These are phyloP conservation scores for Cisticola juncidis DNA, from an alignment of 2,113 vertebrate genomes.

Conservation along the genomic window DNA sequence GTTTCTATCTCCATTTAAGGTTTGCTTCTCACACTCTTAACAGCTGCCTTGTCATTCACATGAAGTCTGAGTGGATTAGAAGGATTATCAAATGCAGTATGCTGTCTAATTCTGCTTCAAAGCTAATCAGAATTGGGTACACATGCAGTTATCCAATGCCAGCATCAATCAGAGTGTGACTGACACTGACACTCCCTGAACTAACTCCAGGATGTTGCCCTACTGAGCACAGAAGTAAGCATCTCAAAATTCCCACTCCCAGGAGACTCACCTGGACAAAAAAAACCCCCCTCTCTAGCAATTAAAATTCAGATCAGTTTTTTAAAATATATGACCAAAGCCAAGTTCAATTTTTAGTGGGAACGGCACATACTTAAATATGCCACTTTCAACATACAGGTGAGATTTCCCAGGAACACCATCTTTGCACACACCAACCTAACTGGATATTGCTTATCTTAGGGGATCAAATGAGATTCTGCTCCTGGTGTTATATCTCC, in stretches of 20 bases:
- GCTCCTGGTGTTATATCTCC: not conserved
- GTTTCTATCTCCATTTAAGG: not conserved
- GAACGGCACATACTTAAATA: not conserved
- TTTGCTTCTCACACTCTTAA: not conserved
- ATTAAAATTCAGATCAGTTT: not conserved
- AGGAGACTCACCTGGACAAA: not conserved
- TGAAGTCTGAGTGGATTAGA: slow-evolving; percentile 46
- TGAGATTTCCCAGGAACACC: slow-evolving; percentile 7
- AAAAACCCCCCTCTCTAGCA: not conserved
- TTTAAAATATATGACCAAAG: not conserved
- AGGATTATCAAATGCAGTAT: slow-evolving; percentile 31
- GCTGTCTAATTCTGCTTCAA: slow-evolving; percentile 31
- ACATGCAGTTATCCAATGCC: slow-evolving; percentile 20
- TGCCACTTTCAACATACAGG: not conserved
- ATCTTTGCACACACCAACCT: not conserved
- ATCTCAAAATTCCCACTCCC: not conserved
- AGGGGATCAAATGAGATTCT: slow-evolving; percentile 27
- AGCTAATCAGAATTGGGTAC: slow-evolving; percentile 40
- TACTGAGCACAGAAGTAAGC: not conserved
- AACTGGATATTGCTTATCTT: slow-evolving; percentile 18
- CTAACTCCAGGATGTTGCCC: not conserved
- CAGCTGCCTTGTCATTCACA: slow-evolving; percentile 26
- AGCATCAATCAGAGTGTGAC: slow-evolving; percentile 44
- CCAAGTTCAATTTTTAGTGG: not conserved
- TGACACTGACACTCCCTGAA: slow-evolving; percentile 2